Evolutionary conservation across 2,888 invertebrate species (phyloP).

Genomic region (Acanthosoma haemorrhoidale): DNA sequence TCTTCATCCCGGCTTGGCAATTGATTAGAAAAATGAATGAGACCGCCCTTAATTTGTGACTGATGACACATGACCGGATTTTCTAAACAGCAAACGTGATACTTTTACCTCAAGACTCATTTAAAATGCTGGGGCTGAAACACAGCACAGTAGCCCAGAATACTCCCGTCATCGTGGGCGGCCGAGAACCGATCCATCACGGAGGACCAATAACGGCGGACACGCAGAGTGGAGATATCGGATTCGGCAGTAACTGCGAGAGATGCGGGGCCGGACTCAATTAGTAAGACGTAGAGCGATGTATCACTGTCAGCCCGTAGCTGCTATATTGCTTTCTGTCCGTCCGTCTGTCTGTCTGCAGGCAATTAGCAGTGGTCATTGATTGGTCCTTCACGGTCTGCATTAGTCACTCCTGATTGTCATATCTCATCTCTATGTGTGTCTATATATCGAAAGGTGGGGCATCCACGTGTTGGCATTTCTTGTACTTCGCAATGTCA

Average conservation of each 20-base stretch:
- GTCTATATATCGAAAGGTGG: too few species aligned
- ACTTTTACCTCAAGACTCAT: too few species aligned
- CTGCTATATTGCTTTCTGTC: background rate
- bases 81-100: too few species aligned
- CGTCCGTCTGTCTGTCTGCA: background rate
- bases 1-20: too few species aligned
- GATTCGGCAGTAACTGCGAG: background rate
- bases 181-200: background rate
- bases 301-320: conserved; percentile 10
- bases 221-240: background rate
- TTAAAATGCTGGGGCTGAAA: too few species aligned
- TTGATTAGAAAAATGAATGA: too few species aligned
- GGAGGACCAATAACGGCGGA: background rate
- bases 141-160: background rate
- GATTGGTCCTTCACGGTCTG: background rate
- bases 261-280: background rate
- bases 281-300: background rate
- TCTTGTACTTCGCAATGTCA: background rate
- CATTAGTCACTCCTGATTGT: background rate
- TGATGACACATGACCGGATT: too few species aligned
- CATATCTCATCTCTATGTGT: background rate
- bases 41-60: too few species aligned
- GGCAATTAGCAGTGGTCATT: conserved; percentile 1
- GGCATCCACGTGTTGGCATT: background rate
- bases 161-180: background rate